Base-by-base conservation (phyloP, 1,140 invertebrate genomes). In the Paracyclopina nana region DNA sequence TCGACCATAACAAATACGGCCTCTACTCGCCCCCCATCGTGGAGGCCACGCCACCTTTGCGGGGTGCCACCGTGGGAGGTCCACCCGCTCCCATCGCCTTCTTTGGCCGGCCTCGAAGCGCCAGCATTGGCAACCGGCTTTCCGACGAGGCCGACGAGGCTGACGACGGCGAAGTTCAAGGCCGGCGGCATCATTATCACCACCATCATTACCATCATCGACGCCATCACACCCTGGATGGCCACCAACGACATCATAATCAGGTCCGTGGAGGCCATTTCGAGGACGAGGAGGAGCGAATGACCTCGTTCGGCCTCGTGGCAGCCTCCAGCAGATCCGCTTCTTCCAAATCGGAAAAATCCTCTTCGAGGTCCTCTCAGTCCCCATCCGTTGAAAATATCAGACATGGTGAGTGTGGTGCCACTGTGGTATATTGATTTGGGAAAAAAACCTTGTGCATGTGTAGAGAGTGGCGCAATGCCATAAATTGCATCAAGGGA, bases 101-200 rank as follows among this genome's bases (percentile, higher is more conserved):
- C n/a, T n/a, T n/a, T n/a, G n/a, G n/a, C 5, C 34, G 34, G n/a
- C 34, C 34, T 38, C 34, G 34, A 38, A 38, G 34, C 34, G 14
- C 34, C 14, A 38, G 34, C 20, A 38, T 38, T 38, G 34, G 34
- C 14, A 20, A 38, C 34, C 34, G 34, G 20, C 34, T 38, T 20
- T 38, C 34, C 14, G 34, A 38, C 34, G 20, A 20, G 20, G 34
- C 34, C 34, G 2, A 38, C 34, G 20, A 38, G n/a, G 14, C n/a
- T 38, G 8, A 20, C 34, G 14, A 20, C 20, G 34, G 34, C 34
- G 14, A 20, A 38, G 34, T n/a, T n/a, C 20, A 38, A 5, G 34
- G 34, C 2, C 34, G 20, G 9, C 29, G 14, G 9, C 29, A 31
- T 38, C 34, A 38, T 38, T 20, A n/a, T 4, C 34, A 38, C 8